Evolutionary conservation across 2,113 vertebrate species (phyloP).

Genomic region (Australoheros scitulus): DNA sequence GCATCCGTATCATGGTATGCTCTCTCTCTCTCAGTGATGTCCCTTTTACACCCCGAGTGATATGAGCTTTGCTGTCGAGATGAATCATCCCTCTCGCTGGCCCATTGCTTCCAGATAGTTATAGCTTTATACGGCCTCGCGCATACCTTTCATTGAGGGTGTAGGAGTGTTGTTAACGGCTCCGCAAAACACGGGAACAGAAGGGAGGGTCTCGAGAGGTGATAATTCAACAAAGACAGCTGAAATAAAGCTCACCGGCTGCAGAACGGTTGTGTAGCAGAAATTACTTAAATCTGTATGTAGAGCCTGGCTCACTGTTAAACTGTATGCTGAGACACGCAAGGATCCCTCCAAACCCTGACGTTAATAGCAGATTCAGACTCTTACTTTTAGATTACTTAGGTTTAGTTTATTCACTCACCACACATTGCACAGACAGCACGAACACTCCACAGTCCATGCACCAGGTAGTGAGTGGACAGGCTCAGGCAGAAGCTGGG

Average conservation of each 20-base stretch:
- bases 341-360: neutral
- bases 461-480: neutral
- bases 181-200: conserved; percentile 36
- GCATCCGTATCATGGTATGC: conserved; percentile 11
- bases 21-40: conserved; percentile 14
- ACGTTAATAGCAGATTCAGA: neutral
- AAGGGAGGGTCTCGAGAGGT: conserved; percentile 5
- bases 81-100: conserved; percentile 59
- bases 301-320: neutral
- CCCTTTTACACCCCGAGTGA: conserved; percentile 45
- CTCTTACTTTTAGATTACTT: neutral
- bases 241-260: neutral
- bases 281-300: neutral
- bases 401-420: neutral
- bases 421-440: neutral
- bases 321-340: neutral
- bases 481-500: neutral
- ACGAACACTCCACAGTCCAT: neutral
- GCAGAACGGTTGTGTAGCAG: neutral
- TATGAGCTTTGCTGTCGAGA: conserved; percentile 42
- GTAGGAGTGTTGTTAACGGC: conserved; percentile 45
- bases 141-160: conserved; percentile 17
- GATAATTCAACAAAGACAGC: conserved; percentile 1
- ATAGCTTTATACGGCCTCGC: conserved; percentile 22
- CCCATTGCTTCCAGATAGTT: conserved; percentile 59